phyloP scores from a whole-genome alignment of 2,113 vertebrate genomes.

The Toxostoma redivivum region DNA sequence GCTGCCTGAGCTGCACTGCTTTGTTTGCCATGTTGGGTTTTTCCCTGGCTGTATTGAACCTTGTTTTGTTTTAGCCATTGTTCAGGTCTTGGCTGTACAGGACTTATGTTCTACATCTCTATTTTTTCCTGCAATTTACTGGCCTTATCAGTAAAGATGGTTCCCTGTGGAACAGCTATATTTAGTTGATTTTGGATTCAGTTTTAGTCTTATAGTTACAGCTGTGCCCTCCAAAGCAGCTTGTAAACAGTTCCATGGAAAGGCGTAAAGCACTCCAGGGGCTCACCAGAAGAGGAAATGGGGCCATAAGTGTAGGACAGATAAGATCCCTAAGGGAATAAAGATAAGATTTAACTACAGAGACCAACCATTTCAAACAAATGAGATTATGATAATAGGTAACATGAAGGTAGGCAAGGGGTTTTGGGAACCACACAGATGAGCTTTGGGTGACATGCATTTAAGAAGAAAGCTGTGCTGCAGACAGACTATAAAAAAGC shows the following conservation, averaged over 20 bases:
- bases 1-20: background rate
- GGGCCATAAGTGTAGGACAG: background rate
- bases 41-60: background rate
- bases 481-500: background rate
- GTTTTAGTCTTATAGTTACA: background rate
- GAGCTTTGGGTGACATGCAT: background rate
- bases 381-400: background rate
- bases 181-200: background rate
- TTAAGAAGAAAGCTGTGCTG: background rate
- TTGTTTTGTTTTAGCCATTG: conserved; percentile 32
- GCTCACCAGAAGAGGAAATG: background rate
- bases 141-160: background rate
- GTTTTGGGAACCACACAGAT: background rate
- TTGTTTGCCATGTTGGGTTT: background rate
- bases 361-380: background rate
- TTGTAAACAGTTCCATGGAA: background rate
- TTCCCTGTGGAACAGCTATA: background rate
- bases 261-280: background rate
- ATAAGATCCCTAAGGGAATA: background rate
- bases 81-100: conserved; percentile 1
- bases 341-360: background rate
- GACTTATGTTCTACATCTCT: background rate
- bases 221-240: background rate
- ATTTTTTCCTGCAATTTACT: conserved; percentile 51
- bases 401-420: background rate